Conservation (phyloP, 2,888 invertebrate genomes). For the Andricus curvator region DNA sequence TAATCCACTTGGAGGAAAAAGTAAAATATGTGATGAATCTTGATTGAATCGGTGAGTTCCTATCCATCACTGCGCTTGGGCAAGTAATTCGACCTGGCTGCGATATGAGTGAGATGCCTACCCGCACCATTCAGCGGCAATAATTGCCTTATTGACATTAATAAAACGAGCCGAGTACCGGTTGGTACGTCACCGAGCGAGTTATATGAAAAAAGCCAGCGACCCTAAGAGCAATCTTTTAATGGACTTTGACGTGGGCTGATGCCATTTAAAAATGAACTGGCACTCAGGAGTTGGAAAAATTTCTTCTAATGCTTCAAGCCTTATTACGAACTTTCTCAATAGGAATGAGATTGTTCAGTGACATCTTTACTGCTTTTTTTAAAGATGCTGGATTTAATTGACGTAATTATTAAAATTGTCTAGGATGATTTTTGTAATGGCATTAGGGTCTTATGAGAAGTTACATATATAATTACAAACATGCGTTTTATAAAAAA, state of each 20-base stretch:
- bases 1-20: not conserved
- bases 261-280: slow-evolving; percentile 46
- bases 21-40: not conserved
- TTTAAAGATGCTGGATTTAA: too few relatives aligned
- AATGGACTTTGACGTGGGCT: slow-evolving; percentile 56
- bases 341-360: too few relatives aligned
- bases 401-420: too few relatives aligned
- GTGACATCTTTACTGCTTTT: too few relatives aligned
- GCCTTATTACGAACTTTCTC: not conserved
- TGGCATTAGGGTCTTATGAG: too few relatives aligned
- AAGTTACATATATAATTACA: too few relatives aligned
- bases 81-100: slow-evolving; percentile 63
- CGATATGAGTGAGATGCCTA: slow-evolving; percentile 69
- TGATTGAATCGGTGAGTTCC: slow-evolving; percentile 53
- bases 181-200: slow-evolving; percentile 62
- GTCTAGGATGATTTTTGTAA: too few relatives aligned
- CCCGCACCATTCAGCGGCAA: slow-evolving; percentile 66
- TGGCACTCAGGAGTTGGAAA: not conserved
- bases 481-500: too few relatives aligned
- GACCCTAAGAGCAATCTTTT: slow-evolving; percentile 52
- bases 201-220: slow-evolving; percentile 52
- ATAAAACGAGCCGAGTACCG: slow-evolving; percentile 70
- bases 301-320: slow-evolving; percentile 20
- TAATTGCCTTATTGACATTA: slow-evolving; percentile 76
- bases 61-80: slow-evolving; percentile 61